These are phyloP conservation scores for Myrmecophaga tridactyla DNA, from an alignment of 2,113 vertebrate species.

Conservation along the genomic window DNA sequence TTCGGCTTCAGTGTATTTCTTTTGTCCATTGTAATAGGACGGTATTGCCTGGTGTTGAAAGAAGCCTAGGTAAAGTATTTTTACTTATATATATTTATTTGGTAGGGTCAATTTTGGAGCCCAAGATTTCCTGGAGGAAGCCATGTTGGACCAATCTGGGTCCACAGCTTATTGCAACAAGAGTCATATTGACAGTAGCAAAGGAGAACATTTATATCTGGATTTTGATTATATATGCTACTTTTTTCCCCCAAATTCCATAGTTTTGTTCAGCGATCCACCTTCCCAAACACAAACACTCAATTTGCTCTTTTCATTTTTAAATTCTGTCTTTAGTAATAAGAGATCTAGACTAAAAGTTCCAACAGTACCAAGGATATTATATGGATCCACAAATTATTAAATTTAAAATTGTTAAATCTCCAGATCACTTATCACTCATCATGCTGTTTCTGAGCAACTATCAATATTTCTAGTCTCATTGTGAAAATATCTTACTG, in stretches of 20 bases:
- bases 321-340: neutral
- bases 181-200: neutral
- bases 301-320: neutral
- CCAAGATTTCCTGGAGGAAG: neutral
- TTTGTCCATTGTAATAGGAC: neutral
- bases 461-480: neutral
- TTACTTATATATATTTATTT: neutral
- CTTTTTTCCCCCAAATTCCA: neutral
- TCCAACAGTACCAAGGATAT: neutral
- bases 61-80: neutral
- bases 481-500: neutral
- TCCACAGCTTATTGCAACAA: neutral
- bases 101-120: accelerated
- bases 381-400: neutral
- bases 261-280: neutral
- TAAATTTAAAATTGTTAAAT: neutral
- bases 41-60: neutral
- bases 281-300: too few species aligned
- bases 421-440: neutral
- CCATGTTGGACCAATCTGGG: neutral
- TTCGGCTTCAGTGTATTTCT: neutral
- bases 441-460: neutral
- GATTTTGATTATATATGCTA: neutral
- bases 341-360: neutral
- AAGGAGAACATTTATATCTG: neutral